Conservation (phyloP, 2,888 invertebrate genomes). For the Coelinius sp. region DNA sequence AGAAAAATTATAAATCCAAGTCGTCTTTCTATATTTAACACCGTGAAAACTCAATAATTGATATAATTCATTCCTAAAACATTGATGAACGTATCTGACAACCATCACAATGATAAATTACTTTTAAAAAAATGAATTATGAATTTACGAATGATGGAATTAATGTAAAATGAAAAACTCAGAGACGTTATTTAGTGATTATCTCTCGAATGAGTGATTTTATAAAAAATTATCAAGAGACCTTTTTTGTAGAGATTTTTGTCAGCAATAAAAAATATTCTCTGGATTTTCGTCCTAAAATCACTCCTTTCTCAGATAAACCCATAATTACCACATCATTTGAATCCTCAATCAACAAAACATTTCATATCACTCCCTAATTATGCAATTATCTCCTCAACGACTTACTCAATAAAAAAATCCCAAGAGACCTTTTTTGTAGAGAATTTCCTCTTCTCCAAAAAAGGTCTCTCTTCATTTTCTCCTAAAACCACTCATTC, state of each 20-base stretch:
- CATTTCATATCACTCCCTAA: no score
- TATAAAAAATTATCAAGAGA: not conserved
- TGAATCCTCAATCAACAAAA: no score
- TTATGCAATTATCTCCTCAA: no score
- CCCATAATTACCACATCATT: no score
- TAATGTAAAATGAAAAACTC: not conserved
- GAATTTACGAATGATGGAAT: not conserved
- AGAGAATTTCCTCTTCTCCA: no score
- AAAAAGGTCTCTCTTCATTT: no score
- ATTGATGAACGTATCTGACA: not conserved
- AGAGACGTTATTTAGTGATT: not conserved
- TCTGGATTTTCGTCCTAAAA: not conserved
- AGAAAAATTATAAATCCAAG: not conserved
- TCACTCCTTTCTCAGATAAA: no score
- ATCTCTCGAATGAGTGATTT: not conserved
- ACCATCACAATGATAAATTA: not conserved
- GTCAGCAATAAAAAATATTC: not conserved
- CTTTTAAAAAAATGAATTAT: not conserved
- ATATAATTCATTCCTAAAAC: not conserved
- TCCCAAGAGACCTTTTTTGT: not conserved
- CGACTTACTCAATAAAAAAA: not conserved
- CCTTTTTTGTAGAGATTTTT: not conserved
- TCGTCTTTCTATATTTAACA: no score
- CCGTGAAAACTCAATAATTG: no score
- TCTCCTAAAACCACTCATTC: no score